Percentiles rank a stretch among this genome's conserved stretches.
phyloP scores from a whole-genome alignment of 2,797 vertebrate genomes.

The Eulemur rubriventer region DNA sequence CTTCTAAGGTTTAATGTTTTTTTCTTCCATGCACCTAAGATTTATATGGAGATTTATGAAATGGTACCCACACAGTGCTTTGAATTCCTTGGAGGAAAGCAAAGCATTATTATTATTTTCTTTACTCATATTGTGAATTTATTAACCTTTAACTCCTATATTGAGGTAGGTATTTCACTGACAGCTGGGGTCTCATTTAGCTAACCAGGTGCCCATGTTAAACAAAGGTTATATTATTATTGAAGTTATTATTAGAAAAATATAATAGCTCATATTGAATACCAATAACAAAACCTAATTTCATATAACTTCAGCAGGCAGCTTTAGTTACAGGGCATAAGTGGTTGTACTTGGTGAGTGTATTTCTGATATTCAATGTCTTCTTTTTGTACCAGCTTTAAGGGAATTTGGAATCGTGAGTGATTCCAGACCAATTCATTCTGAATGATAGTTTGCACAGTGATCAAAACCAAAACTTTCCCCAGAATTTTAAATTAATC shows the following conservation, averaged over 20 bases:
- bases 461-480: slow-evolving; percentile 53
- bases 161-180: slow-evolving; percentile 74
- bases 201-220: slow-evolving; percentile 73
- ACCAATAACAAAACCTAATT: slow-evolving; percentile 66
- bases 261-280: slow-evolving; percentile 69
- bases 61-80: slow-evolving; percentile 59
- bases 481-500: slow-evolving; percentile 60
- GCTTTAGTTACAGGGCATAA: slow-evolving; percentile 20
- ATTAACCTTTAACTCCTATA: slow-evolving; percentile 74
- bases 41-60: slow-evolving; percentile 72
- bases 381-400: slow-evolving; percentile 19
- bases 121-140: slow-evolving; percentile 74
- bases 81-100: slow-evolving; percentile 70
- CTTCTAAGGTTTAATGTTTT: slow-evolving; percentile 3
- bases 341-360: neutral
- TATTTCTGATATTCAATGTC: slow-evolving; percentile 44
- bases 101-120: slow-evolving; percentile 78
- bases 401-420: neutral
- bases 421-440: slow-evolving; percentile 46
- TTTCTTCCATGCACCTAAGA: slow-evolving; percentile 39
- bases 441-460: slow-evolving; percentile 32
- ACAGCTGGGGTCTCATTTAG: slow-evolving; percentile 77
- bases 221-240: slow-evolving; percentile 78
- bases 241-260: slow-evolving; percentile 76
- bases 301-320: slow-evolving; percentile 47